Evolutionary conservation across 2,113 vertebrate species (phyloP).

Genomic region (Thomomys bottae): DNA sequence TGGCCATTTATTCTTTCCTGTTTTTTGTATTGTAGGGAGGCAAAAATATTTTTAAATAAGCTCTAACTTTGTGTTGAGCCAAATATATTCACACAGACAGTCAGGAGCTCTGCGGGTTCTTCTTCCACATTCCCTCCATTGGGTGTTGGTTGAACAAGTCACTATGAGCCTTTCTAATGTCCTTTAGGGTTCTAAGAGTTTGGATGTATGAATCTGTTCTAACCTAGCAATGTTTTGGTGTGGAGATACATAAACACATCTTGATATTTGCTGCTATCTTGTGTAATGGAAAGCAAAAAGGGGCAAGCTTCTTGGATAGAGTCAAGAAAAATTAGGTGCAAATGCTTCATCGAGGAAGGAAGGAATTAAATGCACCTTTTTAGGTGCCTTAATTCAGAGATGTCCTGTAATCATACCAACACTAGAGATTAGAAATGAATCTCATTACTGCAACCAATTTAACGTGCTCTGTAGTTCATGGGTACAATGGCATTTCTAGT

Average conservation of each 20-base stretch:
- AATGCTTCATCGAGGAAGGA: background rate
- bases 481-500: background rate
- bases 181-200: background rate
- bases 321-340: background rate
- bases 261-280: background rate
- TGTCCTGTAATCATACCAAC: background rate
- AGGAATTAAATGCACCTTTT: background rate
- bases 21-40: background rate
- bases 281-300: background rate
- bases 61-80: too few relatives aligned
- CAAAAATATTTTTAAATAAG: too few relatives aligned
- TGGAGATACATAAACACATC: background rate
- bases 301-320: background rate
- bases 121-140: background rate
- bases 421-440: background rate
- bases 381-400: background rate
- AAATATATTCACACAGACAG: background rate
- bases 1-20: slow-evolving; percentile 12
- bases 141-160: background rate
- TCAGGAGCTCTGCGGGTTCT: background rate
- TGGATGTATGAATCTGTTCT: background rate
- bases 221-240: background rate
- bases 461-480: background rate
- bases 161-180: background rate
- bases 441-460: background rate